Base-by-base conservation (phyloP, 2,113 vertebrate species). In the Patagioenas fasciata region DNA sequence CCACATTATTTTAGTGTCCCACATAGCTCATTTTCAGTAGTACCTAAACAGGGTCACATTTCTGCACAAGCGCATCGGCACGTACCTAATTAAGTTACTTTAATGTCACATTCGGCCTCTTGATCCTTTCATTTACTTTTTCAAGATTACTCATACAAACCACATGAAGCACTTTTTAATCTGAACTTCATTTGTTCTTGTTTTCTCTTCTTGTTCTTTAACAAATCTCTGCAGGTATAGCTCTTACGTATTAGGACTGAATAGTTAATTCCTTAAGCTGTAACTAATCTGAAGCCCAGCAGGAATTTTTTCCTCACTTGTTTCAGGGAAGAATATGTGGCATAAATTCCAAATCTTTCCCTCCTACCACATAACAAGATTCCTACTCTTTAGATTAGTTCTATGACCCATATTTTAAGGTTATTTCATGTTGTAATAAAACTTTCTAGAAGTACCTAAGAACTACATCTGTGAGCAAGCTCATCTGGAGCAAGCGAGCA, bases 61-160 rank as follows among this genome's bases (percentile, higher is more conserved):
- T 54, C 29, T 96, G 47, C 71, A 69, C 74, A 91, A 89, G 70
- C 73, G n/a, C 81, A 73, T 80, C 87, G 32, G 66, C 79, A 29
- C 12, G 29, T 77, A 47, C 44, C 12, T 93, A 94, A 95, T 87
- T 79, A 87, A 82, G 50, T 65, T 95, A 88, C 95, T 95, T 94
- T 89, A 75, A 77, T 89, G 85, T 65, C 85, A 85, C 26, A 13
- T 88, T 95, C 89, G 75, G 50, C 79, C 64, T 89, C 93, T 82
- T 69, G 82, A 85, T 91, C 67, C 64, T 88, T 88, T 73, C 74
- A 73, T 87, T 92, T 92, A 58, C 31, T 85, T 40, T 80, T 82
- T 82, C 88, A 77, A 77, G 70, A 82, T 82, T 74, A 86, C 74
- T 86, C 58, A n/a, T 42, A 56, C 53, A 93, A 92, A 58, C 72